phyloP scores from a whole-genome alignment of 2,113 vertebrate species.

The Oncorhynchus clarkii region DNA sequence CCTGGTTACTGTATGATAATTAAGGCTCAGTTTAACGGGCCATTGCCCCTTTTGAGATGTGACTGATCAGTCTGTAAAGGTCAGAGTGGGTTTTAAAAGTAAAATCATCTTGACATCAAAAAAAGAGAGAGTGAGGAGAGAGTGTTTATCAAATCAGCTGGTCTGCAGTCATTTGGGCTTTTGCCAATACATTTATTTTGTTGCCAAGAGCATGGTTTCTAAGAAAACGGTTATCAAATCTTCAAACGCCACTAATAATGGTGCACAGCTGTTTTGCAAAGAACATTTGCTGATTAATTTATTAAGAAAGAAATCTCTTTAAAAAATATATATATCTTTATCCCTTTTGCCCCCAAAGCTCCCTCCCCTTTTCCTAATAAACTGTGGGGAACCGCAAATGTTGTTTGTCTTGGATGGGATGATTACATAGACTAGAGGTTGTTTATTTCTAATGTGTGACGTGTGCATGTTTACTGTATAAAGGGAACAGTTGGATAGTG shows the following conservation, averaged over 20 bases:
- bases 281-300: slow-evolving; percentile 36
- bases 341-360: slow-evolving; percentile 28
- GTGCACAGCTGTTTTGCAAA: slow-evolving; percentile 48
- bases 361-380: slow-evolving; percentile 19
- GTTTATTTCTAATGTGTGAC: neutral
- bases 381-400: neutral
- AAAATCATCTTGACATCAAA: neutral
- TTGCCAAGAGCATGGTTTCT: neutral
- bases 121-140: neutral
- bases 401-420: neutral
- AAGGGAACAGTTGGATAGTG: no score
- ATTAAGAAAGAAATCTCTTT: slow-evolving; percentile 32
- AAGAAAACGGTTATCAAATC: slow-evolving; percentile 30
- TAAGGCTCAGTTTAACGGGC: no score
- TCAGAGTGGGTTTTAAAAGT: neutral
- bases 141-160: slow-evolving; percentile 8
- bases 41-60: no score
- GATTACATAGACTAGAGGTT: neutral
- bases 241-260: slow-evolving; percentile 31
- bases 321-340: slow-evolving; percentile 13
- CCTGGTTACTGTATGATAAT: no score
- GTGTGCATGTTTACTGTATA: no score
- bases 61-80: no score
- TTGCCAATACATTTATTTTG: slow-evolving; percentile 6
- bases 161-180: neutral